phyloP scores from a whole-genome alignment of 2,113 vertebrate genomes.

The Phyllopteryx taeniolatus region DNA sequence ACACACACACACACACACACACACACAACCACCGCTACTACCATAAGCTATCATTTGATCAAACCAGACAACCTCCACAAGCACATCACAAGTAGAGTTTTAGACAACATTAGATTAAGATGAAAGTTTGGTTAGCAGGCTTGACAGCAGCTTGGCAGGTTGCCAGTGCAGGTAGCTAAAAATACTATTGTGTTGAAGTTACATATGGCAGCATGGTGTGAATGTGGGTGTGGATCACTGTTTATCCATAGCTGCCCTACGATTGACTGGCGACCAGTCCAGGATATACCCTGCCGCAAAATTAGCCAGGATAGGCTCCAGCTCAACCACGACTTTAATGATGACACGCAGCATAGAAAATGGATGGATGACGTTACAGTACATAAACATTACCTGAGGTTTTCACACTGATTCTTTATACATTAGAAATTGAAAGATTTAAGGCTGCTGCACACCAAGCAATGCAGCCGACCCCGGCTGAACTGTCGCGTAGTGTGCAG shows the following conservation, averaged over 20 bases:
- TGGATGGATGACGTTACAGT: neutral
- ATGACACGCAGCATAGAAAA: neutral
- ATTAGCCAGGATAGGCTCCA: neutral
- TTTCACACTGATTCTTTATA: neutral
- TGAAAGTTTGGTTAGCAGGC: slow-evolving; percentile 36
- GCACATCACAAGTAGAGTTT: slow-evolving; percentile 27
- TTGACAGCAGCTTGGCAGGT: slow-evolving; percentile 49
- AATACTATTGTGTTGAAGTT: neutral
- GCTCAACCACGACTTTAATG: neutral
- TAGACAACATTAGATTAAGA: slow-evolving; percentile 34
- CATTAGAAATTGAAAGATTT: too few species aligned
- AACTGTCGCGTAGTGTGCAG: too few species aligned
- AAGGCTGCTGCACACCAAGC: too few species aligned
- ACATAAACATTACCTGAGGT: neutral
- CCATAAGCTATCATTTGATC: slow-evolving; percentile 38
- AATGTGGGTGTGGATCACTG: neutral
- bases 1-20: slow-evolving; percentile 5
- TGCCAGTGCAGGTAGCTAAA: slow-evolving; percentile 11
- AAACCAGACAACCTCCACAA: slow-evolving; percentile 41
- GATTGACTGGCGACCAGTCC: neutral
- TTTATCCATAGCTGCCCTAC: neutral
- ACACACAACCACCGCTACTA: neutral
- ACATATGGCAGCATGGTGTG: neutral
- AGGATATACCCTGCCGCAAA: neutral
- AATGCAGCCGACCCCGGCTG: too few species aligned